Percentiles rank a stretch among this genome's conserved stretches.
These are phyloP conservation scores for Cataglyphis hispanica DNA, from an alignment of 1,140 invertebrate species.

Conservation along the genomic window DNA sequence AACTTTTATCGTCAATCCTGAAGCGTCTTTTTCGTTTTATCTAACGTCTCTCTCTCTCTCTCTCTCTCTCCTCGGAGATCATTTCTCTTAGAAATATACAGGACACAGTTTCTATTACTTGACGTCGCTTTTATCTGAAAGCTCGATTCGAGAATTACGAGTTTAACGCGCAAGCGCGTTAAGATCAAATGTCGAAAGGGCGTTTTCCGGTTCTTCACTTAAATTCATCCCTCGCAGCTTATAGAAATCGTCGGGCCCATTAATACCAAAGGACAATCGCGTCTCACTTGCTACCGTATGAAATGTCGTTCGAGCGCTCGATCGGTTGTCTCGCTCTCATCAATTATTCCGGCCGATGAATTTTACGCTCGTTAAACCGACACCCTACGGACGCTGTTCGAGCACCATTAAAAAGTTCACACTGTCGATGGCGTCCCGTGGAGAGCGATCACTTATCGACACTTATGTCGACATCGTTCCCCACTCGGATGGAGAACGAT, in stretches of 20 bases:
- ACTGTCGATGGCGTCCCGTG: constrained; percentile 48
- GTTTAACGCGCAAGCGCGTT: background rate
- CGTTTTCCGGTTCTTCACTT: background rate
- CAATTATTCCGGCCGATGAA: constrained; percentile 65
- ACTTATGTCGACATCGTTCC: constrained; percentile 57
- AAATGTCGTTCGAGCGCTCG: constrained; percentile 25
- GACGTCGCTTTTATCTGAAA: constrained; percentile 6
- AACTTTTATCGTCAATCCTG: background rate
- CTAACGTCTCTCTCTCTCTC: too few species aligned
- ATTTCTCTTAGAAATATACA: background rate
- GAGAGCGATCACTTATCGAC: constrained; percentile 63
- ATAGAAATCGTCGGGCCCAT: constrained; percentile 11
- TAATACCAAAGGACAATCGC: constrained; percentile 30
- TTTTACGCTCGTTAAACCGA: constrained; percentile 65
- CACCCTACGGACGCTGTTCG: constrained; percentile 43
- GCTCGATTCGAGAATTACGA: constrained; percentile 15
- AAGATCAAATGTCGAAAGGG: background rate
- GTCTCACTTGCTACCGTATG: constrained; percentile 22
- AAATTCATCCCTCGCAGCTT: constrained; percentile 30
- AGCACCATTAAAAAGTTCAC: constrained; percentile 62
- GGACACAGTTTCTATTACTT: background rate
- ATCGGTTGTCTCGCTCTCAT: constrained; percentile 57
- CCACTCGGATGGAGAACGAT: background rate
- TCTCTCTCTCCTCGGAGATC: too few species aligned
- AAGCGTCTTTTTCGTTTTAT: constrained; percentile 54